Evolutionary conservation across 2,113 vertebrate genomes (phyloP).

Genomic region (Nerophis ophidion): DNA sequence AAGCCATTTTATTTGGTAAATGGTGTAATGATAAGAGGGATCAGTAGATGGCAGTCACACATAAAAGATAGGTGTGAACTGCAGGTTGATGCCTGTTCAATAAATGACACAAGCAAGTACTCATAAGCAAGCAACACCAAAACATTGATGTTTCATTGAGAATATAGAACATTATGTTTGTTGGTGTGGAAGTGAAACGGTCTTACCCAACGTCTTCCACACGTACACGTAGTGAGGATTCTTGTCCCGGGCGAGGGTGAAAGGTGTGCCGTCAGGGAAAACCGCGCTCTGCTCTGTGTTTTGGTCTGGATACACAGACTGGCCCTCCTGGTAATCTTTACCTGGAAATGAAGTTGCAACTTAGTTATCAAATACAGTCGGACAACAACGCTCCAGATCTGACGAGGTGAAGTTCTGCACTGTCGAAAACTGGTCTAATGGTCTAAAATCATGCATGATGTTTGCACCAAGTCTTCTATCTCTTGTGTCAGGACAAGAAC

Average conservation of each 20-base stretch:
- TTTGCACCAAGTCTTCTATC: neutral
- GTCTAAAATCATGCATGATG: neutral
- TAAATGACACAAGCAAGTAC: too few relatives aligned
- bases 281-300: conserved; percentile 49
- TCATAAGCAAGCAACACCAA: too few relatives aligned
- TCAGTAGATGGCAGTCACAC: too few relatives aligned
- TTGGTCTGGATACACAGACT: conserved; percentile 78
- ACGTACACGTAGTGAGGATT: conserved; percentile 83
- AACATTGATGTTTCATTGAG: too few relatives aligned
- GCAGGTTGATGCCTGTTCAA: too few relatives aligned
- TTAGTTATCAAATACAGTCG: neutral
- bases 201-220: conserved; percentile 88
- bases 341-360: conserved; percentile 57
- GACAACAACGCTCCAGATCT: neutral
- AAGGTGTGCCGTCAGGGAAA: conserved; percentile 81
- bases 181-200: neutral
- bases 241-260: conserved; percentile 54
- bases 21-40: too few relatives aligned
- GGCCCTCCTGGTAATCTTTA: conserved; percentile 69
- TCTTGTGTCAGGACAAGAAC: neutral
- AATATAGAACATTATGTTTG: neutral
- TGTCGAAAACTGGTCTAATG: neutral
- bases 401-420: neutral
- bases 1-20: too few relatives aligned
- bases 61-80: too few relatives aligned